phyloP scores from a whole-genome alignment of 2,113 vertebrate genomes.

The Brachyhypopomus gauderio region DNA sequence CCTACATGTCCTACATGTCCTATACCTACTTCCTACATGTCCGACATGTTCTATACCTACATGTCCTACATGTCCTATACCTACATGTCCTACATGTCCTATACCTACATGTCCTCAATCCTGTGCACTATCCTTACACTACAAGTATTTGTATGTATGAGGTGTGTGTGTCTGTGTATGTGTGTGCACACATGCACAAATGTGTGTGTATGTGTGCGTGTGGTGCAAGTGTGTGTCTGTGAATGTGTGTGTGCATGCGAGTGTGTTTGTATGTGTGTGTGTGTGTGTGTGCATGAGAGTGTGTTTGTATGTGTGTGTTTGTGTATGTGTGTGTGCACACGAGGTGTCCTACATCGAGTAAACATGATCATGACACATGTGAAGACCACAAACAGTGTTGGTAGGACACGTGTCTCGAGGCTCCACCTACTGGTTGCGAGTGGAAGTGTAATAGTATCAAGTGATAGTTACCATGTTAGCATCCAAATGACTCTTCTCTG shows the following conservation, averaged over 20 bases:
- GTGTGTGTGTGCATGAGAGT: constrained; percentile 42
- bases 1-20: no score
- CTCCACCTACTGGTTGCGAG: no score
- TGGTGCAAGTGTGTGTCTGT: constrained; percentile 49
- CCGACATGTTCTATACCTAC: no score
- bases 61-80: constrained; percentile 27
- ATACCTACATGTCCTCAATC: constrained; percentile 50
- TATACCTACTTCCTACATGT: no score
- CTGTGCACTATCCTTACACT: constrained; percentile 31
- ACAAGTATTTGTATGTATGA: constrained; percentile 9
- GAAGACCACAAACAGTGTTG: no score
- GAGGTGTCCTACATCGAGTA: not conserved
- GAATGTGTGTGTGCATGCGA: constrained; percentile 13
- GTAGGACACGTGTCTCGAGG: no score
- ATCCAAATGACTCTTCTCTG: constrained; percentile 60
- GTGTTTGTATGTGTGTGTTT: constrained; percentile 38
- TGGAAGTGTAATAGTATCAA: no score
- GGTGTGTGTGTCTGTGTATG: constrained; percentile 43
- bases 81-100: not conserved
- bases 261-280: constrained; percentile 48
- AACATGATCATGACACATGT: no score
- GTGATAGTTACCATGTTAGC: constrained; percentile 65
- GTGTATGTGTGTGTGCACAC: constrained; percentile 38
- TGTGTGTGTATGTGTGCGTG: constrained; percentile 45
- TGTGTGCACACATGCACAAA: constrained; percentile 5